Base-by-base conservation (phyloP, 2,888 invertebrate species). In the Dioctria rufipes region DNA sequence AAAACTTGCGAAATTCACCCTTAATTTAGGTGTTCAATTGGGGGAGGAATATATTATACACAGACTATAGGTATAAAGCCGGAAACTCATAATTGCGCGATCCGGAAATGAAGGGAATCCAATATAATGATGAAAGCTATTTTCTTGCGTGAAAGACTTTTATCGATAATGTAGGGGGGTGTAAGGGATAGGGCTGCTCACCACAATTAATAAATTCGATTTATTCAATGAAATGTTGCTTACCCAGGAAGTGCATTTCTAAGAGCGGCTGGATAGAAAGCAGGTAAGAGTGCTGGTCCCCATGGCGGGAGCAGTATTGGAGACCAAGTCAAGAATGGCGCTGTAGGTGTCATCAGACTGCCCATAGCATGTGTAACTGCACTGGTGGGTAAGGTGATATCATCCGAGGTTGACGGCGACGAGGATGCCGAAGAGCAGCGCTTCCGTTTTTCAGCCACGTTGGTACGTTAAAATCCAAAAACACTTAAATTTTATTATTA, bases 211-310 rank as follows among this genome's bases (percentile, higher is more conserved):
- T 11, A 49, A 49, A 25, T 80, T 5, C 11, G 43, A 11, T 39
- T 25, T 25, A 25, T 25, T 25, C 25, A 25, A 25, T 25, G 25
- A 25, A 25, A 25, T 25, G 13, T 3, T 42, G 60, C 93, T 92
- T 91, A 94, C 94, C 94, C 93, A 78, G 94, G 94, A 85, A 94
- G 90, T 83, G 94, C 94, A 80, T 93, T 93, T 69, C 93, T 90
- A 84, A 93, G 90, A 63, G 94, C 93, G 82, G 94, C 93, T 86
- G 93, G 94, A 89, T 93, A 94, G 87, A 93, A 93, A 83, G 93
- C 93, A 83, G 94, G 93, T 84, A 94, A 86, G 83, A 94, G 90
- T 58, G 94, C 93, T 84, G 93, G 93, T 78, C 93, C 93, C 94
- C 94, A 94, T 39, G 94, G 94, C 84, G 93, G 93, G 87, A 95